Evolutionary conservation across 1,140 invertebrate genomes (phyloP).

Genomic region (Doryteuthis pealeii): DNA sequence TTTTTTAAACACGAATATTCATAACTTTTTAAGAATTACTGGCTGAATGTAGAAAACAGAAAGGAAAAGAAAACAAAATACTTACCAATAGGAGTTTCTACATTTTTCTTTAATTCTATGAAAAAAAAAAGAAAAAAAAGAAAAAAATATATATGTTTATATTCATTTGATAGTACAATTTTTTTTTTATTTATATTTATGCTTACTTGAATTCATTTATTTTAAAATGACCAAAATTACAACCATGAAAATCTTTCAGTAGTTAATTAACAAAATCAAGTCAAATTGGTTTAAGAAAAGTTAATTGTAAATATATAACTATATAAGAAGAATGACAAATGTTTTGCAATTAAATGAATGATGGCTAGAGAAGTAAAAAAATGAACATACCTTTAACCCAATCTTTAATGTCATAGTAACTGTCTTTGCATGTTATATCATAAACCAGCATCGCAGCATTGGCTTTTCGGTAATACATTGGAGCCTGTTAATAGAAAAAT

Average conservation of each 20-base stretch:
- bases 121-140: slow-evolving; percentile 18
- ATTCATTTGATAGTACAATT: background rate
- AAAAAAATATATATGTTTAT: too few relatives aligned
- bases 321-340: too few relatives aligned
- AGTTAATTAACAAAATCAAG: too few relatives aligned
- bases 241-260: too few relatives aligned
- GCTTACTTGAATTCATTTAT: too few relatives aligned
- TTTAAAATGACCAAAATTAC: too few relatives aligned
- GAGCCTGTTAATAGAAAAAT: slow-evolving; percentile 41
- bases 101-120: slow-evolving; percentile 57
- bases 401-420: slow-evolving; percentile 58
- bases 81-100: slow-evolving; percentile 57
- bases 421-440: slow-evolving; percentile 56
- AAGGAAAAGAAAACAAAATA: slow-evolving; percentile 8
- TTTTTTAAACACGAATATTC: too few relatives aligned
- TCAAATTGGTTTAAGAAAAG: too few relatives aligned
- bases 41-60: slow-evolving; percentile 18
- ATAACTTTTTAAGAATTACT: too few relatives aligned
- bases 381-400: slow-evolving; percentile 59
- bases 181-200: background rate
- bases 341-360: too few relatives aligned
- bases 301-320: too few relatives aligned
- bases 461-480: slow-evolving; percentile 60
- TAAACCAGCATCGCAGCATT: slow-evolving; percentile 59
- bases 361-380: too few relatives aligned